These are phyloP conservation scores for Teleogryllus occipitalis DNA, from an alignment of 1,140 invertebrate species.

Conservation along the genomic window DNA sequence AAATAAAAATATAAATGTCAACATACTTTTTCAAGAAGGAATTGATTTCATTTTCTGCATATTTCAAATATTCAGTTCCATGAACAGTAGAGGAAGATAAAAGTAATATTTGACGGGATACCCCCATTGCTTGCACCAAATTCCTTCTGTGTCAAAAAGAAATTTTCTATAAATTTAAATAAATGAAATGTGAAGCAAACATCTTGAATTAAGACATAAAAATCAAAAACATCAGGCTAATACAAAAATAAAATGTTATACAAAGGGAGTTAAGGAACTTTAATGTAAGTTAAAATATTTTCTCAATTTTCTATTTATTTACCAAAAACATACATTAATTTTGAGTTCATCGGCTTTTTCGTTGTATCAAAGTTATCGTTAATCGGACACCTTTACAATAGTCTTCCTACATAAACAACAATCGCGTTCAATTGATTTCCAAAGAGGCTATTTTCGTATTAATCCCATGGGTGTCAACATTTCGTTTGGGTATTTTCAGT, in stretches of 20 bases:
- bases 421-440: too few relatives aligned
- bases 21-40: slow-evolving; percentile 52
- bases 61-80: slow-evolving; percentile 56
- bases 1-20: slow-evolving; percentile 10
- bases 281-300: not conserved
- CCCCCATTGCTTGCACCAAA: too few relatives aligned
- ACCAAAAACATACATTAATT: too few relatives aligned
- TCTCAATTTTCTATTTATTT: not conserved
- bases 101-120: slow-evolving; percentile 45
- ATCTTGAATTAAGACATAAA: not conserved
- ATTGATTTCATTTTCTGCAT: slow-evolving; percentile 53
- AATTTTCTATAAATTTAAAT: not conserved
- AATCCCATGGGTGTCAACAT: too few relatives aligned
- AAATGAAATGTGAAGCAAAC: not conserved
- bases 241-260: not conserved
- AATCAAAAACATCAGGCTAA: not conserved
- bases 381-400: too few relatives aligned
- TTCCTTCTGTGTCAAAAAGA: too few relatives aligned
- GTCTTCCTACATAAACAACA: too few relatives aligned
- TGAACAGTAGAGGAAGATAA: slow-evolving; percentile 61
- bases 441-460: too few relatives aligned
- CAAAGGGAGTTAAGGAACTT: not conserved
- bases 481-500: too few relatives aligned
- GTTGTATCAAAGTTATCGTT: too few relatives aligned
- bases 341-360: too few relatives aligned